These are phyloP conservation scores for Rostratula benghalensis DNA, from an alignment of 2,113 vertebrate genomes.

Conservation along the genomic window DNA sequence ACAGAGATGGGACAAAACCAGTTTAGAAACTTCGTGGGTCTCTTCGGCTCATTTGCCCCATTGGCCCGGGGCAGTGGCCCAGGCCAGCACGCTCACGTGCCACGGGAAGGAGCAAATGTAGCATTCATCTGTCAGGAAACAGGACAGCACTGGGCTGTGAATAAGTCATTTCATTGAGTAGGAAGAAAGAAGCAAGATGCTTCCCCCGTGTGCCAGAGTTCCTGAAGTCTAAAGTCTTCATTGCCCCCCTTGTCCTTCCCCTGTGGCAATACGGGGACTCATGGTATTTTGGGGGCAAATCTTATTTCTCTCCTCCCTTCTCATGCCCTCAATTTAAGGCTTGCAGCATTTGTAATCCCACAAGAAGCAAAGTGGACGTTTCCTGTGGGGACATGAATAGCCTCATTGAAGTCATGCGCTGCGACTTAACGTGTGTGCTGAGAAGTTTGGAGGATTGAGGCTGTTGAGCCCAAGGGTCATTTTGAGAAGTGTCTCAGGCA, in stretches of 20 bases:
- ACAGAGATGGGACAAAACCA: not conserved
- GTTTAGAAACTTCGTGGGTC: not conserved
- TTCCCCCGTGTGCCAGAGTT: not conserved
- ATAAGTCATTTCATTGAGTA: not conserved
- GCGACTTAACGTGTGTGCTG: accelerated
- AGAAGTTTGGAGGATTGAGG: not conserved
- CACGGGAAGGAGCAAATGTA: not conserved
- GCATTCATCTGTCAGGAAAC: not conserved
- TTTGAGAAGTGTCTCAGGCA: not conserved
- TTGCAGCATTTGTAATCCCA: not conserved
- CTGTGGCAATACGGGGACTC: not conserved
- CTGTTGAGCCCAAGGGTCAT: not conserved
- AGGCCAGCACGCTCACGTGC: not conserved
- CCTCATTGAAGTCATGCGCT: not conserved
- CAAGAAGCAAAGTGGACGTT: not conserved
- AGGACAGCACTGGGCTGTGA: not conserved
- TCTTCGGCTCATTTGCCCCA: not conserved
- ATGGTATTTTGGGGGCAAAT: not conserved
- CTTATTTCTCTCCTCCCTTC: not conserved
- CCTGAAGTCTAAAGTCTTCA: not conserved
- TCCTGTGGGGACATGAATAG: not conserved
- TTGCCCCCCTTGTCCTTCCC: not conserved
- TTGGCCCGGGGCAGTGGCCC: not conserved
- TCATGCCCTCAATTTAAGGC: not conserved
- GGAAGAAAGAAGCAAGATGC: not conserved